Base-by-base conservation (phyloP, 2,888 invertebrate genomes). In the Seira ritae region DNA sequence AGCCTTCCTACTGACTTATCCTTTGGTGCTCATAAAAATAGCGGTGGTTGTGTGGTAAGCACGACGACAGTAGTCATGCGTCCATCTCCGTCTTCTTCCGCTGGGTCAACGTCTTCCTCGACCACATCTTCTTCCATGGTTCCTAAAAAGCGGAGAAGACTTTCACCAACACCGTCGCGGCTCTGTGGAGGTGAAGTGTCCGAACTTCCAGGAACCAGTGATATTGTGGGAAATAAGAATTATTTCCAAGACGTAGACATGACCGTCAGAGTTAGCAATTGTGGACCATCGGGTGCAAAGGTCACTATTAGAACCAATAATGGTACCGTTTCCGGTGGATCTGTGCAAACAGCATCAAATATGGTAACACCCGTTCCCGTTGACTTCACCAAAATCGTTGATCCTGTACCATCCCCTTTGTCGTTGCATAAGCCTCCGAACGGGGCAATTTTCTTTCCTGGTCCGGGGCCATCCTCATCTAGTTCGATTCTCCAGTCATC, bases 181-280 rank as follows among this genome's bases (percentile, higher is more conserved):
- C 83, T 88, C 19, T 88, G 86, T 79, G 87, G 86, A 0, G 88
- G 88, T 0, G 88, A 88, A 76, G 87, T 88, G 0, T 85, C 88
- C 0, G 88, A 88, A 72, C 80, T 88, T 8, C 86, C 87, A 8
- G 65, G 68, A 2, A 79, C 24, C n/a, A 83, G 88, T n/a, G n/a
- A n/a, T n/a, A n/a, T n/a, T n/a, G 6, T 67, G n/a, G 76, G 68
- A 42, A 84, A 68, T 8, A 87, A 86, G 66, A 82, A 80, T 17
- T 86, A 83, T 67, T 88, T 84, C 62, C 87, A 87, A 70, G 87
- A 88, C 70, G 87, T 88, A 0, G 87, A 88, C 66, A 86, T 87
- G 87, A 87, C 87, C 24, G 86, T 88, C 8, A 65, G 87, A 76
- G 87, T 87, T 1, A 87, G 86, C 66, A 87, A 86, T 76, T 85